Percentiles rank a stretch among this genome's conserved stretches.
phyloP scores from a whole-genome alignment of 2,888 invertebrate genomes.

The Parelbella ahira region DNA sequence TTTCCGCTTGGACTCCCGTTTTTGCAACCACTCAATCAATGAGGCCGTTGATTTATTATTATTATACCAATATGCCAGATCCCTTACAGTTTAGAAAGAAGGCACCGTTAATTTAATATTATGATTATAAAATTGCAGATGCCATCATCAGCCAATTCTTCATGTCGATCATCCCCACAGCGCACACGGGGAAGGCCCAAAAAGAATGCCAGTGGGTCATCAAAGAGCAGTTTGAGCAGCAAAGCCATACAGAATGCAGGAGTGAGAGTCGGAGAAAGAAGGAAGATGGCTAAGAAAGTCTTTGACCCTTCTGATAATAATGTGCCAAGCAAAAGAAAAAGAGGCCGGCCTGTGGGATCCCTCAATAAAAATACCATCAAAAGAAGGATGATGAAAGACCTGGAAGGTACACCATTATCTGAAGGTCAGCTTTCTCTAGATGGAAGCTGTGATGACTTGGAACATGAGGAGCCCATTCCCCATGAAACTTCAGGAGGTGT shows the following conservation, averaged over 20 bases:
- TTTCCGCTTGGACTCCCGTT: no score
- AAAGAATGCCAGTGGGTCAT: constrained; percentile 54
- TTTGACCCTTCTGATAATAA: constrained; percentile 93
- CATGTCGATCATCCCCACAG: constrained; percentile 71
- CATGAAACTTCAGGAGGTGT: constrained; percentile 79
- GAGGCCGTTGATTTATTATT: no score
- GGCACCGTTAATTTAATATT: not conserved
- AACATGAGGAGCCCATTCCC: constrained; percentile 59
- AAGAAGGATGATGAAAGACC: constrained; percentile 62
- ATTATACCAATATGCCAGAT: no score
- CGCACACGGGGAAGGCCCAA: constrained; percentile 68
- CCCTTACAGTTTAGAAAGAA: no score
- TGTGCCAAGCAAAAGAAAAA: constrained; percentile 84
- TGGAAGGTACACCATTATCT: constrained; percentile 58
- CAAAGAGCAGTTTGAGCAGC: constrained; percentile 46
- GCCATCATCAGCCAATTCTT: constrained; percentile 76
- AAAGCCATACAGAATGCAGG: constrained; percentile 54
- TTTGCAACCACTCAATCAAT: no score
- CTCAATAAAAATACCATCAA: constrained; percentile 82
- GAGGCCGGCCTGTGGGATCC: constrained; percentile 84
- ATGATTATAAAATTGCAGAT: constrained; percentile 48
- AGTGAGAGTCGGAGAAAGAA: constrained; percentile 80
- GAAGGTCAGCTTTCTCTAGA: constrained; percentile 65
- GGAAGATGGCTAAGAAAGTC: constrained; percentile 90
- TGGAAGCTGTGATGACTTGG: constrained; percentile 69